Conservation (phyloP, 2,888 invertebrate genomes). For the Andrena hattorfiana region DNA sequence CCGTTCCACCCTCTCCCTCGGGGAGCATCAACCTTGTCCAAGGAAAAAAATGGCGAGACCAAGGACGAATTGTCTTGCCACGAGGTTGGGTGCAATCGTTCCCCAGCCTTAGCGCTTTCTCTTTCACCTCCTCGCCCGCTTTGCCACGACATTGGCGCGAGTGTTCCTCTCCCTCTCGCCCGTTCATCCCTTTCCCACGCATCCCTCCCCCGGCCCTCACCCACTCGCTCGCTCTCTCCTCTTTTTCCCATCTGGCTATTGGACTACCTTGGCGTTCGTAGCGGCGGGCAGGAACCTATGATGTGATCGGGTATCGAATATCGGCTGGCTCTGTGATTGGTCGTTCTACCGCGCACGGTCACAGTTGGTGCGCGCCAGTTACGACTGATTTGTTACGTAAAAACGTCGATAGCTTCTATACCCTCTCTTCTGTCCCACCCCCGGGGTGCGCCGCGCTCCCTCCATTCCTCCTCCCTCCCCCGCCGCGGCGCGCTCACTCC, state of each 20-base stretch:
- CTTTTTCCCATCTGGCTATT: slow-evolving; percentile 84
- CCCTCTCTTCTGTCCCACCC: slow-evolving; percentile 75
- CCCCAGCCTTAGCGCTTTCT: slow-evolving; percentile 62
- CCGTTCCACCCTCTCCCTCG: too few species aligned
- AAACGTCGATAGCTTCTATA: slow-evolving; percentile 85
- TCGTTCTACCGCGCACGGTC: slow-evolving; percentile 82
- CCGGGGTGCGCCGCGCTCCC: slow-evolving; percentile 66
- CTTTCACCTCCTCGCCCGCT: slow-evolving; percentile 65
- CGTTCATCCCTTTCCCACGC: slow-evolving; percentile 65
- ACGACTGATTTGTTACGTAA: slow-evolving; percentile 85
- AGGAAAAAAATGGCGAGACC: slow-evolving; percentile 75
- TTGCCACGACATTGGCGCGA: slow-evolving; percentile 70
- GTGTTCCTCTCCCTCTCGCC: slow-evolving; percentile 62
- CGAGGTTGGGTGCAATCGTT: slow-evolving; percentile 71
- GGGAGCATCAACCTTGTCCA: slow-evolving; percentile 35
- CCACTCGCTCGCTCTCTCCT: slow-evolving; percentile 60
- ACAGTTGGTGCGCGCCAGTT: slow-evolving; percentile 81
- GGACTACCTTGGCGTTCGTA: slow-evolving; percentile 81
- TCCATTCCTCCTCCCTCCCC: slow-evolving; percentile 56
- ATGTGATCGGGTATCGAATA: slow-evolving; percentile 85
- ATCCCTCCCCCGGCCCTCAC: slow-evolving; percentile 55
- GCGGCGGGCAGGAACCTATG: slow-evolving; percentile 81
- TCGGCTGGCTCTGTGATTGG: slow-evolving; percentile 84
- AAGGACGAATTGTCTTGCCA: slow-evolving; percentile 74
- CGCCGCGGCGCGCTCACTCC: slow-evolving; percentile 44